A percentile compares a stretch with the other conserved stretches of the same genome.
Conservation (phyloP, 2,113 vertebrate species). For the Astur gentilis region DNA sequence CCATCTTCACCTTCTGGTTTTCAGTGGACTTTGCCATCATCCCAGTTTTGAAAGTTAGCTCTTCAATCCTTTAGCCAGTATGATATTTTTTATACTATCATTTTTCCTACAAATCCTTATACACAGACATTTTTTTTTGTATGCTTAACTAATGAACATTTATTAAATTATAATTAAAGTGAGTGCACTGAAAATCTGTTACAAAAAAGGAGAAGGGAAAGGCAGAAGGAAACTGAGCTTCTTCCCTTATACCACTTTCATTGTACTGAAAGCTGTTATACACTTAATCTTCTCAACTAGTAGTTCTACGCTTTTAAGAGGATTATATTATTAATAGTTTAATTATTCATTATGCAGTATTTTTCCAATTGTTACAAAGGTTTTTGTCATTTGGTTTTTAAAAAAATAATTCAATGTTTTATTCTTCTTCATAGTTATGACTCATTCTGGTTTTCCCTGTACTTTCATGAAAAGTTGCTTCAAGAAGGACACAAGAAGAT, state of each 20-base stretch:
- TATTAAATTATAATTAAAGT: slow-evolving; percentile 61
- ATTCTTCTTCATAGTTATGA: slow-evolving; percentile 35
- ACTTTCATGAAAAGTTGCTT: slow-evolving; percentile 19
- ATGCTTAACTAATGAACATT: slow-evolving; percentile 7
- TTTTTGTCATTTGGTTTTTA: background rate
- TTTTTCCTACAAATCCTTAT: slow-evolving; percentile 29
- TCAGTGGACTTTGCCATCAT: background rate
- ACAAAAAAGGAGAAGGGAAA: slow-evolving; percentile 9
- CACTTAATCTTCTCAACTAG: slow-evolving; percentile 62
- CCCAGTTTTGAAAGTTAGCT: background rate
- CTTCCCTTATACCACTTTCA: slow-evolving; percentile 33
- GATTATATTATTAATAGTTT: slow-evolving; percentile 73
- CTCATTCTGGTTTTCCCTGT: background rate
- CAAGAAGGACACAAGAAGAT: slow-evolving; percentile 36
- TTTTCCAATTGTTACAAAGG: slow-evolving; percentile 57
- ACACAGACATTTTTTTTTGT: background rate
- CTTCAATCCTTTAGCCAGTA: background rate
- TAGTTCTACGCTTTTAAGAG: slow-evolving; percentile 68
- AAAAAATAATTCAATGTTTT: slow-evolving; percentile 51
- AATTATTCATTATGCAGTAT: slow-evolving; percentile 69
- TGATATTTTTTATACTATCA: background rate
- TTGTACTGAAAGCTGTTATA: slow-evolving; percentile 59
- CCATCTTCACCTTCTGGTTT: background rate
- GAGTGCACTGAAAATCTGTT: slow-evolving; percentile 44
- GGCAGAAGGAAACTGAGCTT: background rate